These are phyloP conservation scores for Enteromius thamalakanensis DNA, from an alignment of 2,797 vertebrate genomes.

Conservation along the genomic window DNA sequence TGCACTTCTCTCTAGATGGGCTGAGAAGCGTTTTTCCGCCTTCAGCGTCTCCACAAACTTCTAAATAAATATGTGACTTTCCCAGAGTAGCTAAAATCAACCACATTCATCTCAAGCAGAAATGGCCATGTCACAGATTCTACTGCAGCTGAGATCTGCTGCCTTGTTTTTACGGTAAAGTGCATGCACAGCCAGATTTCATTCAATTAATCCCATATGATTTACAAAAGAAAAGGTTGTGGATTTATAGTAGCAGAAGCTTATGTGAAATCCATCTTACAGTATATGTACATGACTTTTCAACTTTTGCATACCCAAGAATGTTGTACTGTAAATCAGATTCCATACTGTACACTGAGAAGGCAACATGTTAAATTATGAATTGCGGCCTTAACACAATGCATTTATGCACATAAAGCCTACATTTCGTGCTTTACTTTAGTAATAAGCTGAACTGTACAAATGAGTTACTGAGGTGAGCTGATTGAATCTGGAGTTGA, in stretches of 20 bases:
- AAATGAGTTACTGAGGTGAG: neutral
- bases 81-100: neutral
- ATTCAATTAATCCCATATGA: neutral
- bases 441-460: neutral
- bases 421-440: neutral
- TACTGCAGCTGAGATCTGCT: neutral
- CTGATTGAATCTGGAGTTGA: neutral
- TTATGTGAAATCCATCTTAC: neutral
- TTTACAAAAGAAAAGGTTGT: neutral
- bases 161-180: neutral
- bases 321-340: neutral
- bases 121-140: neutral
- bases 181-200: neutral
- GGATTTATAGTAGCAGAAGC: neutral
- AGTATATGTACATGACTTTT: neutral
- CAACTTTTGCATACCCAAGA: neutral
- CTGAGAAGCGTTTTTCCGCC: neutral
- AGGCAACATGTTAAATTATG: no score
- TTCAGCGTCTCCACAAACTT: neutral
- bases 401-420: neutral
- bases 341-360: neutral
- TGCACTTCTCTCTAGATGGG: slow-evolving; percentile 12
- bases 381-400: no score
- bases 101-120: neutral
- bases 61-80: slow-evolving; percentile 7